Base-by-base conservation (phyloP, 2,113 vertebrate genomes). In the Rafetus swinhoei region DNA sequence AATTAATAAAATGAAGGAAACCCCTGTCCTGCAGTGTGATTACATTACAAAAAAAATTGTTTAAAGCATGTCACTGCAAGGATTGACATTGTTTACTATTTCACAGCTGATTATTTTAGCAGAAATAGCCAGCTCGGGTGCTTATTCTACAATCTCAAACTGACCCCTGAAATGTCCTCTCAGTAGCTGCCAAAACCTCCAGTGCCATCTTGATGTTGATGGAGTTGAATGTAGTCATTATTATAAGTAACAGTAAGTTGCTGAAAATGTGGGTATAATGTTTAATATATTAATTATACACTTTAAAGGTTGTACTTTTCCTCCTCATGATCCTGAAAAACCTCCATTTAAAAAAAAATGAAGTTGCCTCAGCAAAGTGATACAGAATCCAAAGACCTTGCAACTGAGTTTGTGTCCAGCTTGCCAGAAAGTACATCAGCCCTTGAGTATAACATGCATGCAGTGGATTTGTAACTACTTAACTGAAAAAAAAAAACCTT, bases 401-500 rank as follows among this genome's bases (percentile, higher is more conserved):
- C 24, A 84, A 45, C 25, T 56, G 52, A 87, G 79, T 88, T 81
- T 88, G 56, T n/a, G 50, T 80, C 79, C 74, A 81, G 50, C 52
- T 54, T 81, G 29, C 87, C 93, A 83, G 94, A 87, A 91, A 93
- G 81, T 89, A 84, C 19, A 82, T 45, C 39, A 52, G 29, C 16
- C 79, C 84, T 93, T 90, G 74, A 82, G 35, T 88, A 15, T 88
- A 89, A 84, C 53, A 84, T 82, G 87, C 76, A 25, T 92, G 89
- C 69, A 97, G 90, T 74, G 89, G 85, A 94, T 96, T 94, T 90
- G 72, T 95, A 91, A 91, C 89, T 94, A 95, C 95, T 97, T 97
- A 93, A 95, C 89, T 89, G 83, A 53, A 94, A 95, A 95, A 94
- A 93, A 84, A 95, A 90, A 94, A 39, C 39, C 74, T 77, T 18